Percentiles rank a stretch among this genome's conserved stretches.
phyloP scores from a whole-genome alignment of 2,113 vertebrate genomes.

The Saccopteryx leptura region DNA sequence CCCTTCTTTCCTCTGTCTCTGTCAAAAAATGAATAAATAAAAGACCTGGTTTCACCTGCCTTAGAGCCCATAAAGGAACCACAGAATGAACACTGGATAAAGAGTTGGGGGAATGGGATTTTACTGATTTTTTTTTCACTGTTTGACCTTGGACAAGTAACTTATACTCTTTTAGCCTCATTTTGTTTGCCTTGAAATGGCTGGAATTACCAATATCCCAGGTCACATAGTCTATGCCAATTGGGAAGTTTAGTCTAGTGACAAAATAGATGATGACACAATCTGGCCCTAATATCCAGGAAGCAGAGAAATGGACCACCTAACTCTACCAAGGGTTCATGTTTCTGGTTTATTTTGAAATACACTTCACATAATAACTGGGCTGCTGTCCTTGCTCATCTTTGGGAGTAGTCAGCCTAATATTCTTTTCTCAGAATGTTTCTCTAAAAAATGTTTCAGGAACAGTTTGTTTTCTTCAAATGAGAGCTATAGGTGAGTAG shows the following conservation, averaged over 20 bases:
- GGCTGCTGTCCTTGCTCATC: constrained; percentile 23
- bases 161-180: not conserved
- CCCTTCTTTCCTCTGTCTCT: no score
- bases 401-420: constrained; percentile 53
- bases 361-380: constrained; percentile 34
- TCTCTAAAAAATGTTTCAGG: constrained; percentile 27
- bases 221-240: constrained; percentile 1
- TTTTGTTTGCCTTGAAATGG: constrained; percentile 49
- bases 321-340: constrained; percentile 27
- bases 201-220: not conserved
- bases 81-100: not conserved
- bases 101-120: constrained; percentile 10
- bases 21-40: no score
- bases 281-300: constrained; percentile 25
- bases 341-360: constrained; percentile 70
- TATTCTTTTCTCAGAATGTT: constrained; percentile 25
- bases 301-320: constrained; percentile 34
- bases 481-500: constrained; percentile 45
- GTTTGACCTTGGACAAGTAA: constrained; percentile 58
- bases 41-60: constrained; percentile 31
- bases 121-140: not conserved
- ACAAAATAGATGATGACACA: constrained; percentile 60
- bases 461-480: constrained; percentile 42
- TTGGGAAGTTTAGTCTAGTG: constrained; percentile 38
- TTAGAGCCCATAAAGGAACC: constrained; percentile 1